A percentile compares a stretch with the other conserved stretches of the same genome.
phyloP scores from a whole-genome alignment of 2,113 vertebrate genomes.

The Sterna hirundo region DNA sequence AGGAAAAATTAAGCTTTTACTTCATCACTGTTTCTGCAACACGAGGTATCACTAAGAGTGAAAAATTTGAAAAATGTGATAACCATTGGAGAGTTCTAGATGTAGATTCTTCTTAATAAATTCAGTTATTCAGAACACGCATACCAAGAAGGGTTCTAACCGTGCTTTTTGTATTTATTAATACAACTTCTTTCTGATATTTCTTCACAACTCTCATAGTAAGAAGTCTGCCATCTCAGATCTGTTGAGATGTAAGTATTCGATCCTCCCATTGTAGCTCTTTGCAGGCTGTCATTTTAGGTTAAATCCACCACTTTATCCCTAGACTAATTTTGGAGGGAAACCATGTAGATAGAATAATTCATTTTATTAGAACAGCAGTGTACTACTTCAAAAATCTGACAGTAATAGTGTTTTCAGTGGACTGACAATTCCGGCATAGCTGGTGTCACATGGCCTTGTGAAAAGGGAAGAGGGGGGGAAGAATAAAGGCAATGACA shows the following conservation, averaged over 20 bases:
- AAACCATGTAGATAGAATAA: not conserved
- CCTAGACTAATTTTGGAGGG: not conserved
- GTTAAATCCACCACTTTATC: conserved; percentile 3
- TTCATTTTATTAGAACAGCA: not conserved
- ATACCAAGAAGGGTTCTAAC: not conserved
- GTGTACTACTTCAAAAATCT: not conserved
- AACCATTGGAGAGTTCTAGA: not conserved
- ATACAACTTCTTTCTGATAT: not conserved
- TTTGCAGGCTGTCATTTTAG: not conserved
- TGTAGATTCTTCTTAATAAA: not conserved
- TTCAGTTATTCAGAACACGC: not conserved
- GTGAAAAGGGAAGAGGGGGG: not conserved
- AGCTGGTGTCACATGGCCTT: not conserved
- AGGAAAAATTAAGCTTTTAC: not conserved
- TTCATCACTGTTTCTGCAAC: not conserved
- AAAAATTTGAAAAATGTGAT: not conserved
- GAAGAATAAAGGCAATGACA: not conserved
- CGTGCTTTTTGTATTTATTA: not conserved
- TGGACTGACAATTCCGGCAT: not conserved
- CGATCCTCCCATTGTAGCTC: not conserved
- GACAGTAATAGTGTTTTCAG: not conserved
- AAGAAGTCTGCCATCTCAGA: not conserved
- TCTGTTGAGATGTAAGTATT: not conserved
- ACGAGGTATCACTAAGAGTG: not conserved
- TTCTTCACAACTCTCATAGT: not conserved